Evolutionary conservation across 2,888 invertebrate genomes (phyloP), one percentile per base, ranked within the genome.

Genomic region (Scaptomyza caliginosa): DNA sequence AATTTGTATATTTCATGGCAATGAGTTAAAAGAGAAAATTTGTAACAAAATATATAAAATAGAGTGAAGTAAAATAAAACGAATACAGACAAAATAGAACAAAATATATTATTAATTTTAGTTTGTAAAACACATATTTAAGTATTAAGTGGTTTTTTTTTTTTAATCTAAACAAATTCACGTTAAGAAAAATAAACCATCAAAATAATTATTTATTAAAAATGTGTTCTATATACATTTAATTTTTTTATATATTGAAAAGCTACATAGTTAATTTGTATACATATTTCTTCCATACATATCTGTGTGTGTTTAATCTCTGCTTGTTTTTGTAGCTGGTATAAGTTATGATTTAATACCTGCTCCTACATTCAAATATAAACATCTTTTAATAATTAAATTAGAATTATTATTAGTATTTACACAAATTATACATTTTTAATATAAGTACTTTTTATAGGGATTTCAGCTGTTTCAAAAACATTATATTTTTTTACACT

Each of bases 241-340:
- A 8, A 21, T 28, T 5, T 26, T 36, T 48, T 17, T 36, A 24
- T 48, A 56, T 30, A 40, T 40, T 16, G 11, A 23, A 56, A 11
- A 36, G 40, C 30, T 50, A 45, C 40, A 21, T 11, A 16, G 11
- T n/a, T 13, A 57, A 39, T 67, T 36, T 51, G 38, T 17, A 17
- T 48, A 16, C 7, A 10, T 13, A 26, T 19, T 16, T 34, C 1
- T 19, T 11, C 17, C 6, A 39, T 19, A 17, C 11, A 42, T 32
- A 6, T 34, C 3, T 34, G 8, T 16, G n/a, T n/a, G n/a, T n/a
- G 24, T 24, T 30, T 6, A 51, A n/a, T 24, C 16, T 28, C 34
- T 32, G 28, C n/a, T 11, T n/a, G 8, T 32, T 7, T 32, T 43
- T 34, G 28, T 59, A 38, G 50, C 17, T 39, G 28, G 16, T 7